These are phyloP conservation scores for Anguilla anguilla DNA, from an alignment of 2,797 vertebrate species.

Conservation along the genomic window DNA sequence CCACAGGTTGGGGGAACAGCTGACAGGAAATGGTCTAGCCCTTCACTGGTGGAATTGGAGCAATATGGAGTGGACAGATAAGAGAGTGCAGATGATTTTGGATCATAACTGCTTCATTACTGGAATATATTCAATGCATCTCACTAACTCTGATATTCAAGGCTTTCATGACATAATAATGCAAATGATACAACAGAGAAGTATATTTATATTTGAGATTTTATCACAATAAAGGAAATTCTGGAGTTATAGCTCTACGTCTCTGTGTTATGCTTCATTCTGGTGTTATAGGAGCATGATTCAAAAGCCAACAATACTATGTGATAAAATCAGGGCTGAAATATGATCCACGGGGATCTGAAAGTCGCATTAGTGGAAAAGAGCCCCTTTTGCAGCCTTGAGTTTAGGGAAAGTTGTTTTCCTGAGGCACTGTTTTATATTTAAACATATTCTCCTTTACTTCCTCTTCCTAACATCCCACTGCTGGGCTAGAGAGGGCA, in stretches of 20 bases:
- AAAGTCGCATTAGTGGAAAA: neutral
- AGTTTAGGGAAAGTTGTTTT: neutral
- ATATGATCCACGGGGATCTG: neutral
- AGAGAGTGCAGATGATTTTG: neutral
- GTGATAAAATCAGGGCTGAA: neutral
- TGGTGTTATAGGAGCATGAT: neutral
- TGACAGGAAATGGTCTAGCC: neutral
- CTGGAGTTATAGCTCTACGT: neutral
- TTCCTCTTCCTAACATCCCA: neutral
- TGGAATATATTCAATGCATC: neutral
- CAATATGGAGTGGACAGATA: slow-evolving; percentile 3
- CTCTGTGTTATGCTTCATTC: neutral
- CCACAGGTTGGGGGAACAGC: neutral
- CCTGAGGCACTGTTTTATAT: neutral
- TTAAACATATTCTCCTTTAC: neutral
- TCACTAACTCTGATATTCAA: neutral
- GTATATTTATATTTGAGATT: neutral
- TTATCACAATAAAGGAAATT: neutral
- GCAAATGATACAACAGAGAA: neutral
- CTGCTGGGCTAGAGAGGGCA: neutral
- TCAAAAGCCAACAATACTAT: neutral
- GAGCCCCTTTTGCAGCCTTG: neutral
- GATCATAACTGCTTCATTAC: neutral
- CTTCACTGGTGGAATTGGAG: neutral
- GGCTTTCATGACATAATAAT: neutral